Evolutionary conservation across 2,888 invertebrate species (phyloP), one percentile per base, ranked within the genome.

Genomic region (Antheraea assamensis): DNA sequence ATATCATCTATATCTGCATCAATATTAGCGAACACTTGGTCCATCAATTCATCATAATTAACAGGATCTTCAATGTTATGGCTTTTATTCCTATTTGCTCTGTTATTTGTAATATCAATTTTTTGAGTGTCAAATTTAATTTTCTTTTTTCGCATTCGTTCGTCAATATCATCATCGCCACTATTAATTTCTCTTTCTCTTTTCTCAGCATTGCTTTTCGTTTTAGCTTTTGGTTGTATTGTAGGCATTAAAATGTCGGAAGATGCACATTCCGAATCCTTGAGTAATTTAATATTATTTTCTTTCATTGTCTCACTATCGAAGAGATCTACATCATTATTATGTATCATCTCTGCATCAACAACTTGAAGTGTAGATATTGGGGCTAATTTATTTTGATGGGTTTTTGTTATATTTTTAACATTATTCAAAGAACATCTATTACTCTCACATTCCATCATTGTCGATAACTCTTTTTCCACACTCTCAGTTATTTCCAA

Each of bases 401-500:
- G 73, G 31, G 19, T 27, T 66, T 42, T 72, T 72, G 61, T 74
- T 71, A 74, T 52, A 21, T 71, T 68, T 27, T 64, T 75, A 30
- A 10, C 71, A 73, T 78, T n/a, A 27, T 64, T 71, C 21, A 55
- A n/a, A 21, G 68, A 42, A 71, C 4, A 10, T 52, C 52, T 31
- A 68, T 74, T 78, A 42, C 85, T 81, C 61, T 80, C 83, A 83
- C 83, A 86, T 77, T 89, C 89, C 88, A 90, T 90, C 19, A 88
- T 80, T 73, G 86, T 87, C 49, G 88, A 89, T 70, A 93, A 77
- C 79, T 92, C 92, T 83, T 88, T 92, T 82, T 92, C 93, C 70
- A 91, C 87, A 88, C 92, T 93, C 76, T 90, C 90, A 75, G 93
- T 92, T 19, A 92, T 93, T 82, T 92, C 90, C 82, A 87, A 88